These are phyloP conservation scores for Thalassophryne amazonica DNA, from an alignment of 2,797 vertebrate species.

Conservation along the genomic window DNA sequence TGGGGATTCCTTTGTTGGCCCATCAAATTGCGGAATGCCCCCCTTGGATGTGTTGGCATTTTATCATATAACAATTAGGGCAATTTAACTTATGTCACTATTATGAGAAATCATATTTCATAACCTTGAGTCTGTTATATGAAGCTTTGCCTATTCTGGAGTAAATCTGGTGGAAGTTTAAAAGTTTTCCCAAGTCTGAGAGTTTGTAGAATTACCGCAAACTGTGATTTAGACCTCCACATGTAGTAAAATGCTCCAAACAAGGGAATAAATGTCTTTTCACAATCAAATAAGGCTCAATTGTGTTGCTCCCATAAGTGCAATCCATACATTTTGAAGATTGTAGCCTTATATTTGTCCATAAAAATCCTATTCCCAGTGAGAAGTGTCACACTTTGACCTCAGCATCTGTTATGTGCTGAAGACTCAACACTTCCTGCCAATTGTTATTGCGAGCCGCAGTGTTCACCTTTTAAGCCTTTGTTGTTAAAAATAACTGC, in stretches of 20 bases:
- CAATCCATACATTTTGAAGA: background rate
- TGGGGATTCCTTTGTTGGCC: slow-evolving; percentile 61
- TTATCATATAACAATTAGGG: too few species aligned
- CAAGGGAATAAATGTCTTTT: too few species aligned
- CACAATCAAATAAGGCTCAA: too few species aligned
- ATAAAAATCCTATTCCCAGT: background rate
- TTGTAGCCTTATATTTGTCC: background rate
- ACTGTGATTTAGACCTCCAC: too few species aligned
- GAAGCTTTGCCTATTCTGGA: too few species aligned
- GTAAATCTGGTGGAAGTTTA: background rate
- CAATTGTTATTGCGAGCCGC: slow-evolving; percentile 52
- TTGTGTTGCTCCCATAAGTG: too few species aligned
- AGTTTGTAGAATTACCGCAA: background rate
- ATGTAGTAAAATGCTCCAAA: too few species aligned
- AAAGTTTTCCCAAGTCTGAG: background rate
- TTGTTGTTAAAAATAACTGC: slow-evolving; percentile 72
- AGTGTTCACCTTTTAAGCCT: slow-evolving; percentile 45
- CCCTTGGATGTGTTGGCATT: slow-evolving; percentile 5
- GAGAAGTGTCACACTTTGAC: slow-evolving; percentile 13
- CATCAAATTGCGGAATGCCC: slow-evolving; percentile 36
- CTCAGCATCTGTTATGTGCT: slow-evolving; percentile 21
- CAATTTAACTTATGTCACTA: too few species aligned
- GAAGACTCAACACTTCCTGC: slow-evolving; percentile 58
- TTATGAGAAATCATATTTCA: too few species aligned
- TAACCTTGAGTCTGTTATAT: too few species aligned